These are phyloP conservation scores for Notothenia coriiceps DNA, from an alignment of 2,113 vertebrate genomes.

Conservation along the genomic window DNA sequence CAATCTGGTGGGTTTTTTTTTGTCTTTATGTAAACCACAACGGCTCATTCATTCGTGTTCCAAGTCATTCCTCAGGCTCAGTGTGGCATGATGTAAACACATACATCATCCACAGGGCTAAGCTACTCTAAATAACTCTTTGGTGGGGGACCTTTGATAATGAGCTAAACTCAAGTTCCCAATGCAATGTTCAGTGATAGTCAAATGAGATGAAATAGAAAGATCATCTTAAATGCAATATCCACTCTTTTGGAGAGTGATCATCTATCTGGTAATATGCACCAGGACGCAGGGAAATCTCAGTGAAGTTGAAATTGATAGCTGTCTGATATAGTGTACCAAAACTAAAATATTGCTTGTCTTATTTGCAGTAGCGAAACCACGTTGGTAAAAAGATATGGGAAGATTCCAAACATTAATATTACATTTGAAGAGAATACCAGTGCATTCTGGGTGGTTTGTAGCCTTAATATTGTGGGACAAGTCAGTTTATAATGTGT, in stretches of 20 bases:
- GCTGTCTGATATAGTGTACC: neutral
- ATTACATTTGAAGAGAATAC: neutral
- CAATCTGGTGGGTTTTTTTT: constrained; percentile 13
- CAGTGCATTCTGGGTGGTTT: constrained; percentile 1
- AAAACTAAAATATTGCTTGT: neutral
- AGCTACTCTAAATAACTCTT: constrained; percentile 34
- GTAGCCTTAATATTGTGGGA: neutral
- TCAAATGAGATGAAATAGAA: constrained; percentile 43
- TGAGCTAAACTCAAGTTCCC: constrained; percentile 23
- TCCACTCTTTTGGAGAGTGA: neutral
- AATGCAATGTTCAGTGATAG: constrained; percentile 32
- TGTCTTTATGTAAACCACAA: constrained; percentile 39
- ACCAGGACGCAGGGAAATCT: neutral
- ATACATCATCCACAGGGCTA: constrained; percentile 58
- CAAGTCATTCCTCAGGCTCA: constrained; percentile 66
- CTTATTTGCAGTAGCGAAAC: neutral
- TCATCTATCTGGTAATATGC: constrained; percentile 14
- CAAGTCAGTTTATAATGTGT: neutral
- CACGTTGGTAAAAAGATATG: neutral
- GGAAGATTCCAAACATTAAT: neutral
- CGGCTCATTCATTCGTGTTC: constrained; percentile 53
- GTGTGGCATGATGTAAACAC: constrained; percentile 58
- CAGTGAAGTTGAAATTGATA: neutral
- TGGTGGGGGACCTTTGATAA: constrained; percentile 50
- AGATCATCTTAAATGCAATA: constrained; percentile 15